Evolutionary conservation across 64 coral and sea anemone species (phyloP), one percentile per base, ranked within the genome.

Genomic region (Anthopleura sola): DNA sequence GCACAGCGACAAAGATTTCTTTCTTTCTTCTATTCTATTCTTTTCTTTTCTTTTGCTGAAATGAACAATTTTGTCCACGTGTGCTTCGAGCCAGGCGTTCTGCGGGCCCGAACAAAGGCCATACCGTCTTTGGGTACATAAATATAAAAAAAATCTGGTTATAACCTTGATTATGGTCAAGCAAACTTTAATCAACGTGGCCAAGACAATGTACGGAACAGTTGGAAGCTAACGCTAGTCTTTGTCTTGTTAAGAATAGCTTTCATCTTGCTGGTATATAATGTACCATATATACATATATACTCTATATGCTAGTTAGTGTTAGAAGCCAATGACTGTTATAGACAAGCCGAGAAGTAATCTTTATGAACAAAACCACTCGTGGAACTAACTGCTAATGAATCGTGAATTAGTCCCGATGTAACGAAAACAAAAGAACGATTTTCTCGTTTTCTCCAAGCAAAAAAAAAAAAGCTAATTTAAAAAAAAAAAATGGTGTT

Each of bases 1-100:
- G 66, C 66, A 71, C 66, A 71, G 28, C 29, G 66, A 71, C 29
- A 34, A 71, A 71, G 66, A 71, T 71, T n/a, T n/a, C n/a, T n/a
- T n/a, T n/a, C 66, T 32, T 71, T 71, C 34, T 38, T 44, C 47
- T 47, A 2, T 79, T 46, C 76, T 44, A 20, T 79, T 79, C 76
- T 79, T 14, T 34, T 44, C 44, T 79, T 79, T 79, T 47, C 34
- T 44, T 38, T 79, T 46, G 7, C 44, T 47, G n/a, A 48, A 79
- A 79, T 48, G 76, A 48, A 44, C 76, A 38, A 79, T 44, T 44
- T 48, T 3, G 19, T 16, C n/a, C 76, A 79, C 76, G 76, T 79
- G 76, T 79, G 18, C 44, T 2, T 15, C 76, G 15, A 44, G 76
- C 76, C 76, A 79, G 76, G 76, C 37, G 76, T 47, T 79, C 39